Percentiles rank a stretch among this genome's conserved stretches.
phyloP scores from a whole-genome alignment of 1,140 invertebrate genomes.

The Apocrypta bakeri region DNA sequence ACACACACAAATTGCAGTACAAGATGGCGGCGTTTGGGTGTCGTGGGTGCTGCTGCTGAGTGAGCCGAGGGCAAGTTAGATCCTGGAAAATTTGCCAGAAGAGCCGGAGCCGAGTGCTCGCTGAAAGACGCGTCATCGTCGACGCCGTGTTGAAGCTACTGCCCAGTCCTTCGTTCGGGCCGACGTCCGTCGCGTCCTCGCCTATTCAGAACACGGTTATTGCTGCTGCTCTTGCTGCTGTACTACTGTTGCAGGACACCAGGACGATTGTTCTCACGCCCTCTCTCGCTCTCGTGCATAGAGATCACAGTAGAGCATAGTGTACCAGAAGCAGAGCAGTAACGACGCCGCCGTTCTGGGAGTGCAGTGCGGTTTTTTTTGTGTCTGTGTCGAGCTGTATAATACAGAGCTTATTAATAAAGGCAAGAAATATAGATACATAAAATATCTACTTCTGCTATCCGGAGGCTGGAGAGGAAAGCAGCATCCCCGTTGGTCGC shows the following conservation, averaged over 20 bases:
- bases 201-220: neutral
- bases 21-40: slow-evolving; percentile 70
- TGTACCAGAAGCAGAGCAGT: neutral
- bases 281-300: neutral
- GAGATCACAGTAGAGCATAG: neutral
- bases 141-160: neutral
- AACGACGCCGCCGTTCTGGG: neutral
- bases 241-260: neutral
- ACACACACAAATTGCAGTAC: slow-evolving; percentile 56
- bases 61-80: neutral
- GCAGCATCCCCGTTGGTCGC: neutral
- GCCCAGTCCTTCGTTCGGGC: neutral
- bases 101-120: neutral
- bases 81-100: neutral
- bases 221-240: too few relatives aligned
- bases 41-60: slow-evolving; percentile 63
- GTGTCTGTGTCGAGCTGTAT: neutral
- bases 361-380: neutral
- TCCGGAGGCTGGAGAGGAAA: neutral
- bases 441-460: too few relatives aligned
- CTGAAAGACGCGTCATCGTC: neutral
- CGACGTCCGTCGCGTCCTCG: neutral
- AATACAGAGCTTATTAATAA: neutral
- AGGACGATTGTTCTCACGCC: neutral
- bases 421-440: neutral